Evolutionary conservation across 2,888 invertebrate genomes (phyloP), one percentile per base, ranked within the genome.

Genomic region (Cabera pusaria): DNA sequence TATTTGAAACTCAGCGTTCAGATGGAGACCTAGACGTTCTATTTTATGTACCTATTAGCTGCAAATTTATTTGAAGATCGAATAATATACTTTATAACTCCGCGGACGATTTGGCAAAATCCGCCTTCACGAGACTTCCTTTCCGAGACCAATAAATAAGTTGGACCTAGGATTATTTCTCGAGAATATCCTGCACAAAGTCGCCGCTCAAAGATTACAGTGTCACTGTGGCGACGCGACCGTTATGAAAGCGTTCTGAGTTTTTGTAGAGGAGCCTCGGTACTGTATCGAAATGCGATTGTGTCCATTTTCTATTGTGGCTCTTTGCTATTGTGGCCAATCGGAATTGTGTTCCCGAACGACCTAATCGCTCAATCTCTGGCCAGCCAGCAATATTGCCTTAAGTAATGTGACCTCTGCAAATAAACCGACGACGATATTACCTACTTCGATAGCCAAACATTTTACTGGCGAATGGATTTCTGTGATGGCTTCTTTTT

Each of bases 241-340:
- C 10, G 19, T 38, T 31, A 21, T 26, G 25, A 44, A 24, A 49
- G 24, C 18, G 6, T 11, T 27, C 25, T 22, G 6, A 42, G 22
- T 39, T 43, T 46, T 39, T 33, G 21, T 14, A 14, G 10, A 28
- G 25, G 17, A 29, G 18, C 24, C 26, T 22, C 32, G 21, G 29
- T 28, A 21, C 28, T 38, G 43, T 50, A 49, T 52, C 45, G 51
- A 52, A 59, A 49, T 39, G 42, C 44, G 51, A 61, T 56, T 53
- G 49, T 56, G 49, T 54, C 49, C 41, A 44, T 51, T 55, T 50
- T 40, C 52, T 42, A 47, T 59, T 55, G 55, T 53, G 38, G 21
- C 39, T 35, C 31, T 31, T 24, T 23, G 40, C 40, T 44, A 49
- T 47, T 43, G 49, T 49, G 40, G 35, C 28, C 49, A 40, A 40